Base-by-base conservation (phyloP, 2,888 invertebrate genomes). In the Leucozona laternaria region DNA sequence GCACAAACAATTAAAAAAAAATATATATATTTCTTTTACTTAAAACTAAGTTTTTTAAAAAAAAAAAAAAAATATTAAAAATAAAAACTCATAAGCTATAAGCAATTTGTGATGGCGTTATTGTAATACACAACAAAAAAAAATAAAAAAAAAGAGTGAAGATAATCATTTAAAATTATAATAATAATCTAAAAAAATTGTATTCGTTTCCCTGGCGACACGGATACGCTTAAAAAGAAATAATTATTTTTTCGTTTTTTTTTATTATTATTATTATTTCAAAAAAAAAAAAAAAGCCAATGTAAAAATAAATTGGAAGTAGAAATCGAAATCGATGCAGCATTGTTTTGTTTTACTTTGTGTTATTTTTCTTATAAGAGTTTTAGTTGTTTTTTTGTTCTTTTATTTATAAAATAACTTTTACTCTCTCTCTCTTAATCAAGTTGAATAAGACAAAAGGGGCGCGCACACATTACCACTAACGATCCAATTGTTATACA, bases 391-490 rank as follows among this genome's bases (percentile, higher is more conserved):
- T 68, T 58, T 25, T 55, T 43, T 55, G 25, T 75, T 53, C 2
- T 25, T 62, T 15, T 25, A 11, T 28, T 13, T 60, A 15, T 60
- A 40, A 25, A 71, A 57, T 34, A 70, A 40, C 70, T 55, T 53
- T 70, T 70, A 20, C 43, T 57, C 57, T 86, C 57, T 86, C 43
- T 57, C 57, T 86, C 57, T 86, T 70, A 79, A 86, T 82, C 82
- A 86, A 86, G 86, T 86, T 53, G 86, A 88, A 88, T 83, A 83
- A 88, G 84, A 87, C 84, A 88, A 88, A 88, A 88, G 86, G 88
- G 88, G 88, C 89, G 89, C 89, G 88, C 88, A 86, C 86, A 89
- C 88, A 89, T 88, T 86, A 88, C 85, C 88, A 83, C 84, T 85
- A 82, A 79, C 86, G 77, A 75, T 80, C 77, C 73, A 86, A 86